These are phyloP conservation scores for Palythoa heliodiscus DNA, from an alignment of 92 coral and sea anemone species.

Conservation along the genomic window DNA sequence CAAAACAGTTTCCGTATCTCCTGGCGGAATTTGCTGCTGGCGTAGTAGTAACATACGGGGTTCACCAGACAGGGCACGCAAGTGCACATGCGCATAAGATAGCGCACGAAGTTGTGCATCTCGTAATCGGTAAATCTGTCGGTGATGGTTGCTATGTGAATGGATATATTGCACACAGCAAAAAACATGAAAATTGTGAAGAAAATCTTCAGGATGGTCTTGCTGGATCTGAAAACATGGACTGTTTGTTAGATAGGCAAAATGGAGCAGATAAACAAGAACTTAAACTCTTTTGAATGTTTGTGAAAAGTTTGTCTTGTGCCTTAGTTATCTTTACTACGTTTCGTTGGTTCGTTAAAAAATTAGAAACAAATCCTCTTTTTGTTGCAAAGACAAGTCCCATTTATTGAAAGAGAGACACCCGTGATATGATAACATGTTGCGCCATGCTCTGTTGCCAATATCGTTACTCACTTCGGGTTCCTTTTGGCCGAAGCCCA, in stretches of 20 bases:
- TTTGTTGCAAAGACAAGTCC: too few relatives aligned
- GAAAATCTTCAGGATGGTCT: slow-evolving; percentile 26
- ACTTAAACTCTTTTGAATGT: background rate
- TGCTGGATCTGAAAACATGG: slow-evolving; percentile 29
- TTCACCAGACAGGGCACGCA: slow-evolving; percentile 29
- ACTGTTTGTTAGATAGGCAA: background rate
- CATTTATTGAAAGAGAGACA: too few relatives aligned
- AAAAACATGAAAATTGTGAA: slow-evolving; percentile 35
- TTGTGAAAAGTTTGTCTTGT: too few relatives aligned
- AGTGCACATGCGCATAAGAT: slow-evolving; percentile 36
- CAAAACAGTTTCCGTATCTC: slow-evolving; percentile 23
- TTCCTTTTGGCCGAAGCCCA: too few relatives aligned
- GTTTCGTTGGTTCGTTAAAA: too few relatives aligned
- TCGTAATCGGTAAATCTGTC: slow-evolving; percentile 34
- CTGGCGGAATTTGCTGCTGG: slow-evolving; percentile 31
- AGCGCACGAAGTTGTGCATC: slow-evolving; percentile 32
- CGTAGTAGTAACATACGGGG: slow-evolving; percentile 32
- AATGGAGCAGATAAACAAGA: too few relatives aligned
- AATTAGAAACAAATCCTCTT: too few relatives aligned
- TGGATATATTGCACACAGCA: slow-evolving; percentile 33
- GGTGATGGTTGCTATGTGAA: slow-evolving; percentile 30
- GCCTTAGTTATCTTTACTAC: too few relatives aligned
- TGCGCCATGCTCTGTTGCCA: too few relatives aligned
- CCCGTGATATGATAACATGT: too few relatives aligned
- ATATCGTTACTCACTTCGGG: too few relatives aligned